Conservation (phyloP, 1,140 invertebrate species). For the Heliconius congener region DNA sequence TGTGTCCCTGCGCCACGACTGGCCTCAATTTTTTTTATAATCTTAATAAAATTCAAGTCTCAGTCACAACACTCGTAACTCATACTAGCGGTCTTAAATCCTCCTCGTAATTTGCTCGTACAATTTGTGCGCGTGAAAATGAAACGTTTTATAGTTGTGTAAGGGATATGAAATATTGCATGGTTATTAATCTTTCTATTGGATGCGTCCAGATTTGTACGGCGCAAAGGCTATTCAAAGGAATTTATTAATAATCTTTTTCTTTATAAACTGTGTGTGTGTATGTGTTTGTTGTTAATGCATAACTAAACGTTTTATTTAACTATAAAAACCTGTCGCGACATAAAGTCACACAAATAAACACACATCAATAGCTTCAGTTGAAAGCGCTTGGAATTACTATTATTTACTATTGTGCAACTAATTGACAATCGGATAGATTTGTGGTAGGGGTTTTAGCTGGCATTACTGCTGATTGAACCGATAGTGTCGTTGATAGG, state of each 20-base stretch:
- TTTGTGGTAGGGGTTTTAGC: conserved; percentile 23
- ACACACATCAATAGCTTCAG: not conserved
- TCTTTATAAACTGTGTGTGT: conserved; percentile 3
- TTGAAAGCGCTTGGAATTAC: not conserved
- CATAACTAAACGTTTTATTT: not conserved
- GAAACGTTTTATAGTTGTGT: conserved; percentile 15
- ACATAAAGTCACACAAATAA: not conserved
- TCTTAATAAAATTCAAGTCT: not conserved
- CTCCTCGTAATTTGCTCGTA: not conserved
- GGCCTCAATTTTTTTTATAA: not conserved
- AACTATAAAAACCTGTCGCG: not conserved
- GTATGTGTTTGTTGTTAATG: not conserved
- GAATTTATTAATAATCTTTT: conserved; percentile 13
- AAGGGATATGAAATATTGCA: conserved; percentile 20
- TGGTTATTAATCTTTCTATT: conserved; percentile 18
- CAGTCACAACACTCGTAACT: not conserved
- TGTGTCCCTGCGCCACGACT: too few relatives aligned
- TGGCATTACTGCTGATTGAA: conserved; percentile 17
- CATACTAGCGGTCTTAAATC: not conserved
- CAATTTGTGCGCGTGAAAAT: conserved; percentile 16
- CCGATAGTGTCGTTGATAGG: conserved; percentile 17
- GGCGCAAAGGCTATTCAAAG: conserved; percentile 14
- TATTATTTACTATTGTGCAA: conserved; percentile 23
- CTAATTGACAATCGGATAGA: conserved; percentile 23
- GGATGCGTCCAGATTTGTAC: conserved; percentile 5